Evolutionary conservation across 2,888 invertebrate species (phyloP), one percentile per base, ranked within the genome.

Genomic region (Monoplex corrugatus): DNA sequence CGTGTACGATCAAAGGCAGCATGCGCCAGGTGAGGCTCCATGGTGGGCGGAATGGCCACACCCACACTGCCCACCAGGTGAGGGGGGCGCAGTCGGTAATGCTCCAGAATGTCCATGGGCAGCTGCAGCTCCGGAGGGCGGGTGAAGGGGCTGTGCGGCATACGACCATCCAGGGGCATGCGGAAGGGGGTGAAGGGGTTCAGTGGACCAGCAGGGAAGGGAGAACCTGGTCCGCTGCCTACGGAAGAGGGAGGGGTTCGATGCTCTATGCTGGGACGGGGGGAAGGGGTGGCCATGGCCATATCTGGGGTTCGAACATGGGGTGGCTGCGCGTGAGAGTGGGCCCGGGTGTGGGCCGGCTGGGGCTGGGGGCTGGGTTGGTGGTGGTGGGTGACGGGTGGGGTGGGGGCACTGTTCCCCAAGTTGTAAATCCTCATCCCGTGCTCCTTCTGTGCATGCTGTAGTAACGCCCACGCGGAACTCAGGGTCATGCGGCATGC

Each of bases 401-500:
- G 87, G 72, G 89, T 85, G 89, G 90, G 85, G 45, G 86, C 32
- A 57, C 90, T 91, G 89, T 91, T 82, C 85, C 89, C 78, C 68
- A 87, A 38, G 89, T 92, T 92, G 97, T 98, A 99, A 95, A 99
- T 98, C 96, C 98, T 98, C 91, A 99, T 98, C 38, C 99, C 99
- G 95, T 99, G 99, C 90, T 98, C 97, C 95, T 98, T 98, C 96
- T 99, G 99, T 45, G 98, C 99, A 96, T 99, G 99, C 96, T 99
- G 99, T 75, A 99, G 97, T 91, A 99, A 97, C 89, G 98, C 97
- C 99, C 99, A 99, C 13, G 99, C 99, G n/a, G 98, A 98, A 93
- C 97, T 97, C 93, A 98, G 97, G 86, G 98, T 97, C 92, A 98
- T 98, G 95, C 98, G 98, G 97, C 99, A 99, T 93, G 98, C 98